These are phyloP conservation scores for Iguana delicatissima DNA, from an alignment of 2,797 vertebrate genomes.

Conservation along the genomic window DNA sequence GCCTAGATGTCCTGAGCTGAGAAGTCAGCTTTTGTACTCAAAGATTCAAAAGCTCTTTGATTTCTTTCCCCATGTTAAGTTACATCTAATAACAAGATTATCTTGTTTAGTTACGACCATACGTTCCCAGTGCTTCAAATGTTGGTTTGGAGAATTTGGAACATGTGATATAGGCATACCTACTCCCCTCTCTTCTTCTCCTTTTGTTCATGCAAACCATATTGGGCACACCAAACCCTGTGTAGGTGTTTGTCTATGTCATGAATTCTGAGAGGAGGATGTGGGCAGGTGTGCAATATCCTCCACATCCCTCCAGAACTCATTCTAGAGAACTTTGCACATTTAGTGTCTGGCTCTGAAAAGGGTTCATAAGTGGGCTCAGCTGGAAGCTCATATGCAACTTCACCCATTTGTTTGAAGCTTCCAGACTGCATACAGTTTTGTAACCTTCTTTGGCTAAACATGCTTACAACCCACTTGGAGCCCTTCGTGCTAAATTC, in stretches of 20 bases:
- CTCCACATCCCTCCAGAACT: no score
- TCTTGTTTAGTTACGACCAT: neutral
- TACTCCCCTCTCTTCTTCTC: neutral
- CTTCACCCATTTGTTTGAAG: no score
- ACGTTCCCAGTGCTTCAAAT: neutral
- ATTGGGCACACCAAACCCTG: neutral
- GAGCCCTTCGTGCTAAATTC: no score
- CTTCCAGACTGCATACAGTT: no score
- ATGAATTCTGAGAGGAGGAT: neutral
- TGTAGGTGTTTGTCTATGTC: neutral
- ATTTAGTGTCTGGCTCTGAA: no score
- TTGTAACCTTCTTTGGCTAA: no score
- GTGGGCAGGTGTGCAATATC: neutral
- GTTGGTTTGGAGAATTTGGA: neutral
- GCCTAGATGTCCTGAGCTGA: neutral
- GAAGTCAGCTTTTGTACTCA: neutral
- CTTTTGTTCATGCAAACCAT: neutral
- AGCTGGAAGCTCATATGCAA: no score
- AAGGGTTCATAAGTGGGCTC: no score
- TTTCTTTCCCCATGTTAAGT: neutral
- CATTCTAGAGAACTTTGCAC: no score
- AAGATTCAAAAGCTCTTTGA: neutral
- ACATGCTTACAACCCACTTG: no score
- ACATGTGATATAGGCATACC: neutral
- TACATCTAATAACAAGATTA: neutral